Evolutionary conservation across 2,888 invertebrate genomes (phyloP).

Genomic region (Oithona nana): DNA sequence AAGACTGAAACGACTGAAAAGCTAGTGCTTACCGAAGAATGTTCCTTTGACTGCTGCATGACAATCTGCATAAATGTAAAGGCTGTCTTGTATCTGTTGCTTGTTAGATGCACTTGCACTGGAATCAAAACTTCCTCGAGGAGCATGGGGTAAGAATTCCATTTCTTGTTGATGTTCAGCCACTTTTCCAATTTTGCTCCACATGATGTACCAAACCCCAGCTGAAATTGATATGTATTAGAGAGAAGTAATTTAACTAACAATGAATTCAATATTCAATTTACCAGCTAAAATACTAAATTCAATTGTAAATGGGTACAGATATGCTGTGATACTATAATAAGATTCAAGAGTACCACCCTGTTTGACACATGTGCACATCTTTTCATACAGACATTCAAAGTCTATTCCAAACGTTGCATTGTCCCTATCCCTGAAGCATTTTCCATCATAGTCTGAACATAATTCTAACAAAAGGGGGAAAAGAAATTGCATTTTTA

Average conservation of each 20-base stretch:
- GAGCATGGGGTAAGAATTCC: constrained; percentile 7
- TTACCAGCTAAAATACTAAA: constrained; percentile 42
- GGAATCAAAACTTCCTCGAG: neutral
- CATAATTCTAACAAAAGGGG: no score
- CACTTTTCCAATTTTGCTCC: constrained; percentile 45
- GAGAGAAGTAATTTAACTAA: no score
- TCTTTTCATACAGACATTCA: neutral
- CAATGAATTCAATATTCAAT: no score
- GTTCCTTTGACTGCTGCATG: neutral
- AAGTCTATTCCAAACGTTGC: neutral
- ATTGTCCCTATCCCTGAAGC: no score
- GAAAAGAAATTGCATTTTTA: no score
- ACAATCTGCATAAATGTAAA: neutral
- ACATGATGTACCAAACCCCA: constrained; percentile 50
- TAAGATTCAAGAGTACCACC: neutral
- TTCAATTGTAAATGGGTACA: constrained; percentile 60
- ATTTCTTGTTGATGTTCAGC: constrained; percentile 21
- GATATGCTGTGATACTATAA: constrained; percentile 44
- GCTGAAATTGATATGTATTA: constrained; percentile 41
- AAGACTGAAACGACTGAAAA: neutral
- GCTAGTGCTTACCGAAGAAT: neutral
- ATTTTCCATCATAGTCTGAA: no score
- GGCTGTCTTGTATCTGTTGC: neutral
- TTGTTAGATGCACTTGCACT: no score
- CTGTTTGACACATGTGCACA: neutral